Base-by-base conservation (phyloP, 1,140 invertebrate species). In the Caenorhabditis remanei region DNA sequence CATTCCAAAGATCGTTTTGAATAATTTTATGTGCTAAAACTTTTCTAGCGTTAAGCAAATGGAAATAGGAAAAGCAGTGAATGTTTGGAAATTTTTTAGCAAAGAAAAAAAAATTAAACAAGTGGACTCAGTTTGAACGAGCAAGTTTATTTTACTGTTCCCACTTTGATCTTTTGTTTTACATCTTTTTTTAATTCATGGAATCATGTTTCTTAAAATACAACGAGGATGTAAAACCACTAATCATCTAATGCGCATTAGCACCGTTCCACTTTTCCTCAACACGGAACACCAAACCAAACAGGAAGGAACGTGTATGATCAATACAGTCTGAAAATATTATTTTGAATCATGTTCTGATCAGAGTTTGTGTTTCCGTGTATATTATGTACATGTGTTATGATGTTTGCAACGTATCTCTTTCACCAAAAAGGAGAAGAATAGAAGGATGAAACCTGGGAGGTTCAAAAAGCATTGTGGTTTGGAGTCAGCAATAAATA, bases 371-470 rank as follows among this genome's bases (percentile, higher is more conserved):
- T 79, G 71, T 53, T 79, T 14, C 14, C 6, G 21, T 43, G 13
- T 79, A 19, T 46, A 11, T 53, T 79, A 79, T 79, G 71, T 79
- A 50, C 71, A 50, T 79, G 71, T 79, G 46, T 79, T 79, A 79
- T 79, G 71, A 50, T 79, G 71, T 79, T 79, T 79, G 71, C 46
- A 79, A 50, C 46, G 71, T 79, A 13, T 50, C 46, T 24, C 53
- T 79, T 41, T 50, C 6, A 32, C 32, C 9, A 43, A 79, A 24
- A 79, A 67, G 2, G 71, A 50, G 24, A 11, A 79, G 43, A 79
- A 79, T 50, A 46, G 13, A 32, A 63, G 24, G 40, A 65, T 65
- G 24, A 40, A 16, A 43, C 65, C 71, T 41, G 43, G 67, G 43
- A 46, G 43, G 67, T 71, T 71, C 67, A 48, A 48, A 71, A 71